Evolutionary conservation across 2,113 vertebrate genomes (phyloP).

Genomic region (Phocoena sinus): DNA sequence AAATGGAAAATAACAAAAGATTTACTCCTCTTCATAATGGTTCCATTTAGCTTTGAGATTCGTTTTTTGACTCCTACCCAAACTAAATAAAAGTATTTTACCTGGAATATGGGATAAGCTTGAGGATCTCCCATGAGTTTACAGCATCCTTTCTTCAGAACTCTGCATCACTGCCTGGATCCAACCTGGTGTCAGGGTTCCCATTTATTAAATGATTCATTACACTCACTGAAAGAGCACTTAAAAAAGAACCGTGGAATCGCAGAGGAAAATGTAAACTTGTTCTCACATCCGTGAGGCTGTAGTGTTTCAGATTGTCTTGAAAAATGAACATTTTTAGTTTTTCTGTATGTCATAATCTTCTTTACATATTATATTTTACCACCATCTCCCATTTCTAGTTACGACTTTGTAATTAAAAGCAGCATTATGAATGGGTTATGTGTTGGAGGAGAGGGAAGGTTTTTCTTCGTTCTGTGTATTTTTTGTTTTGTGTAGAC

Average conservation of each 20-base stretch:
- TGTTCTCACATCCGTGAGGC: neutral
- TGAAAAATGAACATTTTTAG: neutral
- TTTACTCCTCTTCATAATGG: neutral
- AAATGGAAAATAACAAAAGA: neutral
- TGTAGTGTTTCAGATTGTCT: neutral
- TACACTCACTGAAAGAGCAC: neutral
- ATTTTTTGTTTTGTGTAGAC: neutral
- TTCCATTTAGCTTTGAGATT: constrained; percentile 32
- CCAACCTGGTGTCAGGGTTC: neutral
- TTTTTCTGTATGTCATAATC: neutral
- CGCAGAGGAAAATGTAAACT: neutral
- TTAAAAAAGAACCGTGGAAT: neutral
- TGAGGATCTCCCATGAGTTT: neutral
- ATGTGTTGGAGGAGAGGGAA: neutral
- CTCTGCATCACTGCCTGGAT: neutral
- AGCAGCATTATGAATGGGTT: neutral
- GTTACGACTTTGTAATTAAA: neutral
- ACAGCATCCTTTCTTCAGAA: neutral
- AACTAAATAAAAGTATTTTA: neutral
- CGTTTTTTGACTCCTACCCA: neutral
- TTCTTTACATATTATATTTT: constrained; percentile 9
- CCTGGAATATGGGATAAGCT: neutral
- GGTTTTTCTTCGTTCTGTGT: neutral
- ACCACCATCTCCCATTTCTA: neutral
- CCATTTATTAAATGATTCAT: neutral